Conservation (phyloP, 2,797 vertebrate species). For the Sarcoramphus papa region DNA sequence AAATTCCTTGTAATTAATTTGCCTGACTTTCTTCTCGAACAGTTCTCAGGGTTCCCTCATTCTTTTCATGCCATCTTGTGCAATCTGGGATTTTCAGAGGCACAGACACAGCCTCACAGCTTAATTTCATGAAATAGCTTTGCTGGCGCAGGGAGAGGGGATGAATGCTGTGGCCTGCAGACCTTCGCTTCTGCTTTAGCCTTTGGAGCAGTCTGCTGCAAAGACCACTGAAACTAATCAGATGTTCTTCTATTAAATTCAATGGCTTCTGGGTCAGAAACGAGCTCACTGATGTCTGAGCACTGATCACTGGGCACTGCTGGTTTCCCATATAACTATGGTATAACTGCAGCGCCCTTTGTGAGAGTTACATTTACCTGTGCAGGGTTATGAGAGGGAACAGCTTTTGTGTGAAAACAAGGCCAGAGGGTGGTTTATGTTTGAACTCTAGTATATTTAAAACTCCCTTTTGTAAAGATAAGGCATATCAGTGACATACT, state of each 20-base stretch:
- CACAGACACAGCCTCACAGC: background rate
- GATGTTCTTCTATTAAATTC: background rate
- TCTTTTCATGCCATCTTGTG: slow-evolving; percentile 31
- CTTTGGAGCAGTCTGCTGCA: background rate
- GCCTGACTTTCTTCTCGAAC: background rate
- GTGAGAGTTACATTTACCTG: background rate
- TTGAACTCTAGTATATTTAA: background rate
- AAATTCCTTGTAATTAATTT: slow-evolving; percentile 6
- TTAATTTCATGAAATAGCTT: slow-evolving; percentile 8
- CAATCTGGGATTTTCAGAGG: slow-evolving; percentile 13
- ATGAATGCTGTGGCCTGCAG: background rate
- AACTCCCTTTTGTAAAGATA: background rate
- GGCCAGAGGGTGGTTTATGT: background rate
- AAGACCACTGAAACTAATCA: background rate
- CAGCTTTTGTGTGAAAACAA: slow-evolving; percentile 22
- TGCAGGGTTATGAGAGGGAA: background rate
- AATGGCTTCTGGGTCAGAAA: slow-evolving; percentile 5
- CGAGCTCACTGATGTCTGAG: background rate
- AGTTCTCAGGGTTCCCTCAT: background rate
- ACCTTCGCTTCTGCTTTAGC: background rate
- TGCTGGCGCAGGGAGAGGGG: background rate
- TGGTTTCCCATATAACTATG: background rate
- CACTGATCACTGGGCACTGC: background rate
- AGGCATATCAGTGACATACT: background rate
- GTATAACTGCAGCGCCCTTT: background rate